phyloP scores from a whole-genome alignment of 2,888 invertebrate genomes.

The Yponomeuta evonymella region DNA sequence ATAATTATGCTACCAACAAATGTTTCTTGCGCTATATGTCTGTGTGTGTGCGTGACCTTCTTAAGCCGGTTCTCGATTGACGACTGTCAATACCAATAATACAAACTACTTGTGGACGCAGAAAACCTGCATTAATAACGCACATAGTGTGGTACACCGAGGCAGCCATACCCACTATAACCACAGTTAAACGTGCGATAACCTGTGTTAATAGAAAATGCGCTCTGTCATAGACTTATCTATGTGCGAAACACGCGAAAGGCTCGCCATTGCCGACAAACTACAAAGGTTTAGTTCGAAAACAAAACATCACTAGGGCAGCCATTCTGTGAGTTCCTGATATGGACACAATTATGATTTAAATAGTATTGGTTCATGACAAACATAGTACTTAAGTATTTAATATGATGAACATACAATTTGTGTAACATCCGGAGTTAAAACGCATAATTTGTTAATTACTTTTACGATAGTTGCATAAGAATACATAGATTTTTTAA shows the following conservation, averaged over 20 bases:
- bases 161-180: too few relatives aligned
- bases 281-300: too few relatives aligned
- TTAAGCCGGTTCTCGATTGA: constrained; percentile 1
- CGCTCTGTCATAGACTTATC: too few relatives aligned
- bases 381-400: not conserved
- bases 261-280: too few relatives aligned
- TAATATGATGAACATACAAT: not conserved
- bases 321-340: too few relatives aligned
- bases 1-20: not conserved
- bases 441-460: not conserved
- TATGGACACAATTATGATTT: not conserved
- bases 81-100: not conserved
- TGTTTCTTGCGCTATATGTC: not conserved
- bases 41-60: constrained; percentile 1
- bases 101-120: not conserved
- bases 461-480: not conserved
- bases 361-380: not conserved
- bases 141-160: too few relatives aligned
- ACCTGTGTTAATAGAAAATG: too few relatives aligned
- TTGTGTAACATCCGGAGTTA: not conserved
- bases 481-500: too few relatives aligned
- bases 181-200: too few relatives aligned
- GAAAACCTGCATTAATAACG: not conserved
- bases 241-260: too few relatives aligned
- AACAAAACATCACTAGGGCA: too few relatives aligned